A percentile compares a stretch with the other conserved stretches of the same genome.
Evolutionary conservation across 2,888 invertebrate genomes (phyloP).

Genomic region (Brachylomia viminalis): DNA sequence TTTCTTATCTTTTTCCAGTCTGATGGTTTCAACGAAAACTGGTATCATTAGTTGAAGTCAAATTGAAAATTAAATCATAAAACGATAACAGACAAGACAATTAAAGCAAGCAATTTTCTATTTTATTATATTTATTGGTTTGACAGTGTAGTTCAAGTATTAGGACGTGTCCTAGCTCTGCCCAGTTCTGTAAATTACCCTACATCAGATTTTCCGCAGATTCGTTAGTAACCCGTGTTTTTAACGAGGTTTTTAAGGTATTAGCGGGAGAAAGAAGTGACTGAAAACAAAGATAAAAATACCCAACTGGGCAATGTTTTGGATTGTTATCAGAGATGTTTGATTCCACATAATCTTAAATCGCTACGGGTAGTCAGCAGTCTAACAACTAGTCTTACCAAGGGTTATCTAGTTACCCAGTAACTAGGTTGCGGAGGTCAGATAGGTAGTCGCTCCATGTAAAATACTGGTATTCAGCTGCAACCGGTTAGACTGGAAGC

Average conservation of each 20-base stretch:
- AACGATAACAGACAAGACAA: neutral
- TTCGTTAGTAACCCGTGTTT: slow-evolving; percentile 38
- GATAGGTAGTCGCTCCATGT: too few relatives aligned
- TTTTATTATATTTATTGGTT: neutral
- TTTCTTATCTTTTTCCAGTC: neutral
- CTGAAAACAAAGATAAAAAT: slow-evolving; percentile 29
- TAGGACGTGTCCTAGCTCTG: too few relatives aligned
- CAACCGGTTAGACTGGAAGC: too few relatives aligned
- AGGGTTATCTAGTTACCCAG: too few relatives aligned
- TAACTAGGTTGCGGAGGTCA: too few relatives aligned
- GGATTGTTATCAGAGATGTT: neutral
- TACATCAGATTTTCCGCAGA: slow-evolving; percentile 31
- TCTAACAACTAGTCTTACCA: too few relatives aligned
- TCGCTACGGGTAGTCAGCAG: too few relatives aligned
- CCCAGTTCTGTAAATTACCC: neutral
- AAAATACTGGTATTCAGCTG: too few relatives aligned
- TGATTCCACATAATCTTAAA: too few relatives aligned
- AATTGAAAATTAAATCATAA: neutral
- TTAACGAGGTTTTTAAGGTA: slow-evolving; percentile 43
- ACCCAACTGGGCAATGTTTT: neutral
- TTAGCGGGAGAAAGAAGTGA: slow-evolving; percentile 17
- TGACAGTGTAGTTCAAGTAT: neutral
- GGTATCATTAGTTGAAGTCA: neutral
- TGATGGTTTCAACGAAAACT: neutral
- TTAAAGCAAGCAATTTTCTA: neutral